Conservation (phyloP, 1,140 invertebrate species). For the Trialeurodes vaporariorum region DNA sequence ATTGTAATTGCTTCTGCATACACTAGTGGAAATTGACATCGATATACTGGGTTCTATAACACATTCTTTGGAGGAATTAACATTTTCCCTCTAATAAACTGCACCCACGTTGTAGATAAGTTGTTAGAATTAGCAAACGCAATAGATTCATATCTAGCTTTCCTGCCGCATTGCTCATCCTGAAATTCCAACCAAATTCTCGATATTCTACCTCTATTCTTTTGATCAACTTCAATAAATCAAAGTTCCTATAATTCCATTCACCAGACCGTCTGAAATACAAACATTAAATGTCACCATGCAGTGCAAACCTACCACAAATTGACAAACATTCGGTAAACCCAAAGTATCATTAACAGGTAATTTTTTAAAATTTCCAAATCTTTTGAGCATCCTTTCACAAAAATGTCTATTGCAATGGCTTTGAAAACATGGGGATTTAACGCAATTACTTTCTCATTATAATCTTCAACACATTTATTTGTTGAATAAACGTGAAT, state of each 20-base stretch:
- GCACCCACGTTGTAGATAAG: too few relatives aligned
- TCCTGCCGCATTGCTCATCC: too few relatives aligned
- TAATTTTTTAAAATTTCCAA: conserved; percentile 2
- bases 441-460: not conserved
- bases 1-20: too few relatives aligned
- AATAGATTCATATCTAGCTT: too few relatives aligned
- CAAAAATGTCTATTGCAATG: conserved; percentile 1
- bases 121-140: too few relatives aligned
- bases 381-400: not conserved
- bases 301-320: conserved; percentile 19
- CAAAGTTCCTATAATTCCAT: conserved; percentile 32
- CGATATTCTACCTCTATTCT: too few relatives aligned
- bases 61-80: too few relatives aligned
- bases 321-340: not conserved
- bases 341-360: conserved; percentile 7
- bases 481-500: conserved; percentile 6
- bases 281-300: conserved; percentile 33
- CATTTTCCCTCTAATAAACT: too few relatives aligned
- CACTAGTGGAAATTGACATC: too few relatives aligned
- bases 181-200: too few relatives aligned
- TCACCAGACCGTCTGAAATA: conserved; percentile 30
- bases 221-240: too few relatives aligned
- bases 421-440: conserved; percentile 1
- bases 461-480: not conserved
- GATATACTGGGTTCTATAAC: too few relatives aligned